Conservation (phyloP, 1,140 invertebrate species). For the Drosophila sp. region DNA sequence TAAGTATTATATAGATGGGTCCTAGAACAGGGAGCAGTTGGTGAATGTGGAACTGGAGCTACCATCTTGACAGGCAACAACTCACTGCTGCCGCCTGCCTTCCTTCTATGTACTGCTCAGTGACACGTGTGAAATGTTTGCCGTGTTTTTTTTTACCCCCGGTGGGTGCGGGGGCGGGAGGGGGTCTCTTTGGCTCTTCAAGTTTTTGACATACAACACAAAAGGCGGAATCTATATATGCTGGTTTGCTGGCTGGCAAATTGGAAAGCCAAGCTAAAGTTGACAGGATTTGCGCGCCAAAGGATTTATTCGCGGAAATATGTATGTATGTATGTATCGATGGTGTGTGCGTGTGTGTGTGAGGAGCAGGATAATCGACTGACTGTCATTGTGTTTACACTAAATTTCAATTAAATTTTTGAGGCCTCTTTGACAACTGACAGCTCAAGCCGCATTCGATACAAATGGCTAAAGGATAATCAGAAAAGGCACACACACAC, state of each 20-base stretch:
- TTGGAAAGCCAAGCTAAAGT: constrained; percentile 66
- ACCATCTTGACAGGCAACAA: constrained; percentile 64
- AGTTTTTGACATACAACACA: constrained; percentile 74
- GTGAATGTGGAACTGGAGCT: constrained; percentile 1
- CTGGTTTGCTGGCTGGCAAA: constrained; percentile 37
- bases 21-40: not conserved
- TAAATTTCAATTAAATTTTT: constrained; percentile 81
- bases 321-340: constrained; percentile 26
- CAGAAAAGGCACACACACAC: not conserved
- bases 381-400: constrained; percentile 78
- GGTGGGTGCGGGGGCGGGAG: not conserved
- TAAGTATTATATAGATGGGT: constrained; percentile 3
- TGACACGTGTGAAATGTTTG: constrained; percentile 76
- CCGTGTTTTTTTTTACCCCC: constrained; percentile 15
- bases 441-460: constrained; percentile 31
- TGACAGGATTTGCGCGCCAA: constrained; percentile 72
- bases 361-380: constrained; percentile 70
- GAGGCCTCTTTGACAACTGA: constrained; percentile 71
- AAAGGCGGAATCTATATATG: constrained; percentile 44
- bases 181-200: constrained; percentile 21
- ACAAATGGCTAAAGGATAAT: constrained; percentile 30
- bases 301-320: constrained; percentile 64
- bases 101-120: constrained; percentile 39
- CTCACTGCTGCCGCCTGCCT: constrained; percentile 54
- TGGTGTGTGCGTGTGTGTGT: constrained; percentile 19